Evolutionary conservation across 2,888 invertebrate genomes (phyloP).

Genomic region (Willowsia nigromaculata): DNA sequence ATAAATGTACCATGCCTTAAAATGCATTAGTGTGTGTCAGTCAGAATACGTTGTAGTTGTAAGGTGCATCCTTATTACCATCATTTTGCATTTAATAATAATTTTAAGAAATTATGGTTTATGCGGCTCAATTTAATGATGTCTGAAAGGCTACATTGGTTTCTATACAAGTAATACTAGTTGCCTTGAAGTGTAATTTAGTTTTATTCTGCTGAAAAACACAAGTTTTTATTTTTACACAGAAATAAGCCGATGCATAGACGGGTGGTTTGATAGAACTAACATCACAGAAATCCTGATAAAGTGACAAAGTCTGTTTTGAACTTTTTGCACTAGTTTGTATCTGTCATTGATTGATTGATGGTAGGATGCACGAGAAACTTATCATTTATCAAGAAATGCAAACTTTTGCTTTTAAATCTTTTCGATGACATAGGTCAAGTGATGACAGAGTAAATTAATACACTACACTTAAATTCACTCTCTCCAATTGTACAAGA

Average conservation of each 20-base stretch:
- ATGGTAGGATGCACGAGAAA: neutral
- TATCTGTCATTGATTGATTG: neutral
- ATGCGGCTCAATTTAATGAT: too few relatives aligned
- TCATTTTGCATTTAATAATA: neutral
- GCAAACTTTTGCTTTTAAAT: neutral
- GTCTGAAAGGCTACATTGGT: too few relatives aligned
- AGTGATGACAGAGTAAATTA: neutral
- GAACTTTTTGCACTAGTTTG: neutral
- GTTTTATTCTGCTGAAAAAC: too few relatives aligned
- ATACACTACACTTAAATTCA: too few relatives aligned
- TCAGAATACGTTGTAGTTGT: neutral
- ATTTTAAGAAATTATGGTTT: neutral
- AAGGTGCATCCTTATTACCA: neutral
- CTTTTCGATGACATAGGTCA: slow-evolving; percentile 12
- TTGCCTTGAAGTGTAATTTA: too few relatives aligned
- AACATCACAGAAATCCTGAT: neutral
- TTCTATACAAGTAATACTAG: too few relatives aligned
- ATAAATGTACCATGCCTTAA: neutral
- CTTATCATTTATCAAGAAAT: neutral
- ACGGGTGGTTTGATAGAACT: too few relatives aligned
- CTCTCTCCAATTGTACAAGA: neutral
- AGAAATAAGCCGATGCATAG: too few relatives aligned
- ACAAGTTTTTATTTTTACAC: too few relatives aligned
- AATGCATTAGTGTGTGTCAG: neutral
- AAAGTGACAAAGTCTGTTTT: neutral